Conservation (phyloP, 2,888 invertebrate species). For the Graphium colonna region DNA sequence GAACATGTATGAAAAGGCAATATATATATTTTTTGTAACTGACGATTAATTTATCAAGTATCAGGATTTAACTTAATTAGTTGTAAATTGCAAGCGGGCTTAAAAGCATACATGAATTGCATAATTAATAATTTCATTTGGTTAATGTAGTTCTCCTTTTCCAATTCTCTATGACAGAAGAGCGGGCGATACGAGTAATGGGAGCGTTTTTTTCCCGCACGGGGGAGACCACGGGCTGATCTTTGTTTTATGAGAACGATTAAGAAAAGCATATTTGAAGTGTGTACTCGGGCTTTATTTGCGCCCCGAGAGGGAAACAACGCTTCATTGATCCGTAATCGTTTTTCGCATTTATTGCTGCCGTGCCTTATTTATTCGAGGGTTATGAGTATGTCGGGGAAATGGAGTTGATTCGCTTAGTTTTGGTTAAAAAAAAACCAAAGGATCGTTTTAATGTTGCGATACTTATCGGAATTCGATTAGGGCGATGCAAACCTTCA, state of each 20-base stretch:
- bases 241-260: slow-evolving; percentile 81
- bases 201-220: slow-evolving; percentile 60
- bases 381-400: slow-evolving; percentile 57
- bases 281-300: slow-evolving; percentile 78
- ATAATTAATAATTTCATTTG: too few relatives aligned
- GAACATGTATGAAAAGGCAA: too few relatives aligned
- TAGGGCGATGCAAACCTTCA: slow-evolving; percentile 15
- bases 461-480: slow-evolving; percentile 15
- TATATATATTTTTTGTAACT: too few relatives aligned
- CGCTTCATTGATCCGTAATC: slow-evolving; percentile 79
- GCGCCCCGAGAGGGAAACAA: slow-evolving; percentile 71
- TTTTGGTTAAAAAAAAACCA: slow-evolving; percentile 45
- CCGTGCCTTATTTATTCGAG: slow-evolving; percentile 51
- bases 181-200: slow-evolving; percentile 69
- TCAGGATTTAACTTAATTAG: too few relatives aligned
- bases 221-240: slow-evolving; percentile 70
- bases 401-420: slow-evolving; percentile 46
- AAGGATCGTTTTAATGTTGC: slow-evolving; percentile 26
- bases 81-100: too few relatives aligned
- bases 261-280: slow-evolving; percentile 81
- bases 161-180: slow-evolving; percentile 63
- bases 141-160: slow-evolving; percentile 65
- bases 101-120: too few relatives aligned
- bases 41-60: too few relatives aligned
- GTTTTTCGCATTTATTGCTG: slow-evolving; percentile 75